phyloP scores from a whole-genome alignment of 2,888 invertebrate species.

The Serrognathus titanus region DNA sequence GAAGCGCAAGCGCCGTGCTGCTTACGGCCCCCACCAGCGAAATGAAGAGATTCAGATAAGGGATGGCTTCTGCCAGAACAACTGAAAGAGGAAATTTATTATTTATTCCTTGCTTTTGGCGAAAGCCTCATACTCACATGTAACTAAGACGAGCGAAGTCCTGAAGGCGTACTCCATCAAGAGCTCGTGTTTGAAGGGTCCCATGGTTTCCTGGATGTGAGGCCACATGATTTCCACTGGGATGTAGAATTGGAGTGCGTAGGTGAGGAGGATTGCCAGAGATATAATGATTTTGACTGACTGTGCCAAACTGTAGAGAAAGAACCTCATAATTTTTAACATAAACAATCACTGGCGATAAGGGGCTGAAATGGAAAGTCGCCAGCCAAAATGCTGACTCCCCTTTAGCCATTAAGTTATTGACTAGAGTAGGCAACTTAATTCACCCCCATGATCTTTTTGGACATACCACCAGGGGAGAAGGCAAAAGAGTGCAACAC shows the following conservation, averaged over 20 bases:
- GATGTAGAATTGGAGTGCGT: conserved; percentile 93
- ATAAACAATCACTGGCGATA: no score
- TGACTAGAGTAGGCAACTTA: no score
- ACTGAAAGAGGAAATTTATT: conserved; percentile 56
- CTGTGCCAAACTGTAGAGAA: conserved; percentile 75
- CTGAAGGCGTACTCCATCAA: conserved; percentile 69
- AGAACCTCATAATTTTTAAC: no score
- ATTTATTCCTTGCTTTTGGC: background rate
- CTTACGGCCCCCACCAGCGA: conserved; percentile 89
- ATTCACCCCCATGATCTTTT: no score
- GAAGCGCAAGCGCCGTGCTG: conserved; percentile 79
- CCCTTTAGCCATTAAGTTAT: no score
- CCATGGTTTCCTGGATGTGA: conserved; percentile 53
- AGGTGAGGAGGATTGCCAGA: conserved; percentile 82
- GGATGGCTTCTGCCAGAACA: conserved; percentile 79
- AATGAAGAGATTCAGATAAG: conserved; percentile 81
- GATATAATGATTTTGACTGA: conserved; percentile 81
- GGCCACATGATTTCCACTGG: conserved; percentile 90
- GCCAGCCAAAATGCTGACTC: no score
- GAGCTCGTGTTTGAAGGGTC: conserved; percentile 57
- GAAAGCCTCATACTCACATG: conserved; percentile 60
- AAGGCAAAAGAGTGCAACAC: no score
- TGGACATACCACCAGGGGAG: no score
- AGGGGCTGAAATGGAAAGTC: no score
- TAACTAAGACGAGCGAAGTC: conserved; percentile 68